Conservation (phyloP, 1,140 invertebrate species). For the Nymphalis io region DNA sequence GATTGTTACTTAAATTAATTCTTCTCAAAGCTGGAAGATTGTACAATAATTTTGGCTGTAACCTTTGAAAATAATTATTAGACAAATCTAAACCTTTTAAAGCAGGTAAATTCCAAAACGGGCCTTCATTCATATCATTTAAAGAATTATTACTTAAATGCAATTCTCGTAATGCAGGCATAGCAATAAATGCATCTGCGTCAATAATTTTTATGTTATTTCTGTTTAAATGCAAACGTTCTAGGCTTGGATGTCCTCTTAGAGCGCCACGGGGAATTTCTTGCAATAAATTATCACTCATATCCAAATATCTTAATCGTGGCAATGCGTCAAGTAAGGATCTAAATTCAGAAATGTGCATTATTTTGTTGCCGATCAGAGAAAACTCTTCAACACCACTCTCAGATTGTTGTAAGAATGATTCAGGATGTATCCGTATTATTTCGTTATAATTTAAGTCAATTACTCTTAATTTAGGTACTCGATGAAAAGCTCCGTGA, state of each 20-base stretch:
- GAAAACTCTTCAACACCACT: slow-evolving; percentile 88
- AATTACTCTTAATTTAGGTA: slow-evolving; percentile 86
- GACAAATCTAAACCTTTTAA: slow-evolving; percentile 91
- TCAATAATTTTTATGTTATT: slow-evolving; percentile 88
- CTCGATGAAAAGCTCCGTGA: slow-evolving; percentile 88
- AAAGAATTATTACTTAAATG: slow-evolving; percentile 90
- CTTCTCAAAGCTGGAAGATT: slow-evolving; percentile 88
- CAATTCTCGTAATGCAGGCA: slow-evolving; percentile 90
- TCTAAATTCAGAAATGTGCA: slow-evolving; percentile 85
- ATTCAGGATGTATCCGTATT: slow-evolving; percentile 89
- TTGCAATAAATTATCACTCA: slow-evolving; percentile 87
- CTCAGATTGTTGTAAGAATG: slow-evolving; percentile 86
- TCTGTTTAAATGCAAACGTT: slow-evolving; percentile 89
- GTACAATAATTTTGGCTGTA: slow-evolving; percentile 86
- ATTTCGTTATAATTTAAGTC: slow-evolving; percentile 90
- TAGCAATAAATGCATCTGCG: slow-evolving; percentile 87
- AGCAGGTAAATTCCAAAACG: slow-evolving; percentile 90
- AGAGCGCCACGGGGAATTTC: slow-evolving; percentile 88
- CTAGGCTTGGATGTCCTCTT: slow-evolving; percentile 88
- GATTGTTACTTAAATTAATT: slow-evolving; percentile 90
- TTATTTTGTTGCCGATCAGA: slow-evolving; percentile 88
- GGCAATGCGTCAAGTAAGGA: slow-evolving; percentile 89
- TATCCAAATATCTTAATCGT: slow-evolving; percentile 87
- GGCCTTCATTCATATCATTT: slow-evolving; percentile 83
- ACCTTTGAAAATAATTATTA: slow-evolving; percentile 86